These are phyloP conservation scores for Philopotamus ludificatus DNA, from an alignment of 1,140 invertebrate genomes.

Conservation along the genomic window DNA sequence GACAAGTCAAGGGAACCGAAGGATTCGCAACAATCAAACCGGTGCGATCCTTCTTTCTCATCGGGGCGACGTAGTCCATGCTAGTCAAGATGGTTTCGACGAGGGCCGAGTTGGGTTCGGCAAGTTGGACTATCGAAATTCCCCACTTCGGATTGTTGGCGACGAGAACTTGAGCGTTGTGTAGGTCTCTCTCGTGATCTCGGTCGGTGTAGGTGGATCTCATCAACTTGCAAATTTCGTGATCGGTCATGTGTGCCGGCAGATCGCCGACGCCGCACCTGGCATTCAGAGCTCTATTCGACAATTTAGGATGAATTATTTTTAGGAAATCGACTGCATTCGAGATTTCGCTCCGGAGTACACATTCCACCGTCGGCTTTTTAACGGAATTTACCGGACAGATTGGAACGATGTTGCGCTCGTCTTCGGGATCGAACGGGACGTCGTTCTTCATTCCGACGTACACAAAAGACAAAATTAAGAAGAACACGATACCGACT, in stretches of 20 bases:
- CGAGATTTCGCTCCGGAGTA: slow-evolving; percentile 58
- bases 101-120: slow-evolving; percentile 37
- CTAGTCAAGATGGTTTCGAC: slow-evolving; percentile 37
- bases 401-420: slow-evolving; percentile 58
- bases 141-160: slow-evolving; percentile 71
- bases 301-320: slow-evolving; percentile 60
- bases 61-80: slow-evolving; percentile 57
- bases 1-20: slow-evolving; percentile 66
- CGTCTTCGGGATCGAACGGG: slow-evolving; percentile 51
- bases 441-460: slow-evolving; percentile 60
- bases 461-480: slow-evolving; percentile 64
- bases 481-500: slow-evolving; percentile 64
- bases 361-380: slow-evolving; percentile 60
- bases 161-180: slow-evolving; percentile 66
- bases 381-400: slow-evolving; percentile 54
- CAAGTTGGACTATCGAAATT: slow-evolving; percentile 55
- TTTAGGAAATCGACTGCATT: slow-evolving; percentile 61
- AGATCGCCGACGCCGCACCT: slow-evolving; percentile 58
- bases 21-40: slow-evolving; percentile 61
- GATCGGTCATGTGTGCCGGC: slow-evolving; percentile 58
- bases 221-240: slow-evolving; percentile 56
- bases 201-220: slow-evolving; percentile 45
- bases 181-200: slow-evolving; percentile 59
- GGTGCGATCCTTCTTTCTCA: slow-evolving; percentile 53
- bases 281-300: slow-evolving; percentile 56